Conservation (phyloP, 2,888 invertebrate genomes). For the Scaeva pyrastri region DNA sequence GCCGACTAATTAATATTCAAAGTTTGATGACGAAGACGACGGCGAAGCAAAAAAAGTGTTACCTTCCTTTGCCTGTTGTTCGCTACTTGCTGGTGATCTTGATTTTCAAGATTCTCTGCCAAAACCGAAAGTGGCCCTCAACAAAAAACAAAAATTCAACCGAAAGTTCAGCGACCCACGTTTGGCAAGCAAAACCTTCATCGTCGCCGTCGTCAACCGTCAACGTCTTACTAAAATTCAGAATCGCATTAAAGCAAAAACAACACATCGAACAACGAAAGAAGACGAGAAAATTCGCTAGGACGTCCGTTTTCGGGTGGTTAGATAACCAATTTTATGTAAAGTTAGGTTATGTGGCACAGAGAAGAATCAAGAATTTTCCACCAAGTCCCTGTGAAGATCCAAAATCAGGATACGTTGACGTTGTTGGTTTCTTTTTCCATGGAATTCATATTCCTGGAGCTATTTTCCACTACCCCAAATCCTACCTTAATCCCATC, state of each 20-base stretch:
- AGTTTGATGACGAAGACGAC: conserved; percentile 23
- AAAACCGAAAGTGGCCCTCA: conserved; percentile 50
- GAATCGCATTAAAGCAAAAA: conserved; percentile 26
- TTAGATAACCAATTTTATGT: conserved; percentile 66
- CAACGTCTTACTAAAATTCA: conserved; percentile 14
- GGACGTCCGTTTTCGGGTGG: conserved; percentile 55
- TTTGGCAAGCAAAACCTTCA: conserved; percentile 9
- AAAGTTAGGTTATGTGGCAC: conserved; percentile 64
- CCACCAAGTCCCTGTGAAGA: background rate
- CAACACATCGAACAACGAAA: conserved; percentile 12
- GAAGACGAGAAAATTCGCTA: conserved; percentile 45
- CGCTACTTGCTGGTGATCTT: conserved; percentile 71
- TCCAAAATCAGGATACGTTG: background rate
- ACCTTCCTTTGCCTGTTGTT: conserved; percentile 69
- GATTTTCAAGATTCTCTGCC: conserved; percentile 68
- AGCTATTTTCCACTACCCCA: background rate
- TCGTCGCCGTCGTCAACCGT: too few species aligned
- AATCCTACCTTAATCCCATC: too few species aligned
- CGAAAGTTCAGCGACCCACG: conserved; percentile 61
- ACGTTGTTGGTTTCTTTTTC: background rate
- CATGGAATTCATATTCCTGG: background rate
- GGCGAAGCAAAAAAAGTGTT: conserved; percentile 52
- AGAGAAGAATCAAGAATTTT: conserved; percentile 44
- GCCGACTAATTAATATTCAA: background rate
- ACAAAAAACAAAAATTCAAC: conserved; percentile 1